A percentile compares a stretch with the other conserved stretches of the same genome.
phyloP scores from a whole-genome alignment of 2,888 invertebrate genomes.

The Ornithoptera priamus region DNA sequence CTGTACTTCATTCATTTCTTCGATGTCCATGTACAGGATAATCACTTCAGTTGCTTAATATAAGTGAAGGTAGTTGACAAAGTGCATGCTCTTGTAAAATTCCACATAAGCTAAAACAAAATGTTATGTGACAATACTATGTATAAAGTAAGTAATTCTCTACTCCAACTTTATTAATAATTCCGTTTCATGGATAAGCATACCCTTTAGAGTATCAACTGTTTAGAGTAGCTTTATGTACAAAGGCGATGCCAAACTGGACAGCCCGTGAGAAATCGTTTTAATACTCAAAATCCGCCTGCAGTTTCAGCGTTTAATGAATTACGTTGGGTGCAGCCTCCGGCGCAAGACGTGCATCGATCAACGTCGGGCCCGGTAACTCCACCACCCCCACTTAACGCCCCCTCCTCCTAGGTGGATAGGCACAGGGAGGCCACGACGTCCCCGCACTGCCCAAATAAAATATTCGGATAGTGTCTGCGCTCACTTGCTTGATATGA shows the following conservation, averaged over 20 bases:
- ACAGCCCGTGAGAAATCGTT: constrained; percentile 78
- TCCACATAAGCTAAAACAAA: not conserved
- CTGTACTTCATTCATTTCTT: too few relatives aligned
- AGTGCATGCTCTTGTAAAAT: too few relatives aligned
- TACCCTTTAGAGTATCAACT: constrained; percentile 52
- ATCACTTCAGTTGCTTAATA: too few relatives aligned
- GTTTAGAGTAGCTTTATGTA: constrained; percentile 35
- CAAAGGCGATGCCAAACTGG: constrained; percentile 65
- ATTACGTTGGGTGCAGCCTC: constrained; percentile 80
- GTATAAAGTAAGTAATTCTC: constrained; percentile 23
- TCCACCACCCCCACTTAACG: constrained; percentile 36
- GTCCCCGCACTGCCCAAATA: constrained; percentile 75
- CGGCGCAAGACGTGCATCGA: constrained; percentile 84
- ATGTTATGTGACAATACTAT: constrained; percentile 9
- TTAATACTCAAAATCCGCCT: constrained; percentile 79
- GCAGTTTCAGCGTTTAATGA: constrained; percentile 80
- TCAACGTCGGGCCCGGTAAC: constrained; percentile 76
- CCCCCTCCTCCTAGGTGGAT: constrained; percentile 45
- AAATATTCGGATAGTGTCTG: constrained; percentile 57
- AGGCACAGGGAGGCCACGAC: constrained; percentile 56
- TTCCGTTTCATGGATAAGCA: constrained; percentile 63
- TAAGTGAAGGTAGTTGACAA: too few relatives aligned
- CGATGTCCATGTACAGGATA: too few relatives aligned
- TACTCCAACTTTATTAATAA: constrained; percentile 60
- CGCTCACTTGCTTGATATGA: constrained; percentile 65